Base-by-base conservation (phyloP, 2,888 invertebrate genomes). In the Drosophila ustulata region DNA sequence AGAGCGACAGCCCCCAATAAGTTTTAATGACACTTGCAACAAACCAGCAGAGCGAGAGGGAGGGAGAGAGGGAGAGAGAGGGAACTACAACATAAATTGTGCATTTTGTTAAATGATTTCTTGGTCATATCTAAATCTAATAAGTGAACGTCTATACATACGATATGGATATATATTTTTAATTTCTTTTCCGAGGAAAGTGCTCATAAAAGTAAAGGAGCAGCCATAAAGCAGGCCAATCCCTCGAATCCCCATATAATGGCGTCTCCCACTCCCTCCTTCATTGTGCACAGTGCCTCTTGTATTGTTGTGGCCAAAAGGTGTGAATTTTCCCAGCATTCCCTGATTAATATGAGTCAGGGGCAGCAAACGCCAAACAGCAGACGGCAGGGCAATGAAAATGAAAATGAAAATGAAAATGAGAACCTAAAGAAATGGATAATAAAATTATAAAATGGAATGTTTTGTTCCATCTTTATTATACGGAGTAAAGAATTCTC, bases 301-400 rank as follows among this genome's bases (percentile, higher is more conserved):
- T 46, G 67, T 55, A 46, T 65, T 84, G 78, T 82, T 83, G 82
- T 82, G 83, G 80, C 85, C 82, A 82, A 84, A 87, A 84, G 83
- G 83, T 84, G 83, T 84, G 80, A 84, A 88, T 66, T 79, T 80
- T 71, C 69, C 62, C 43, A 55, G 61, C 59, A 66, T 68, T 82
- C 77, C 79, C 72, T 67, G 82, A 80, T 81, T 75, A 79, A 84
- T 73, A 84, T 71, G 72, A 68, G 66, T 57, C 73, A 50, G 51
- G 50, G 50, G 32, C 34, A 52, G 68, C 80, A 18, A 65, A 59
- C 79, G 8, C 26, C 34, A 56, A 56, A 65, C 79, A 65, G 62
- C 79, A 78, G 76, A 75, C 66, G 72, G 61, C 74, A 64, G 7
- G 51, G 78, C 78, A 73, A 77, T 78, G 61, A 77, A 78, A 37